Conservation (phyloP, 2,113 vertebrate species). For the Herpailurus yagouaroundi region DNA sequence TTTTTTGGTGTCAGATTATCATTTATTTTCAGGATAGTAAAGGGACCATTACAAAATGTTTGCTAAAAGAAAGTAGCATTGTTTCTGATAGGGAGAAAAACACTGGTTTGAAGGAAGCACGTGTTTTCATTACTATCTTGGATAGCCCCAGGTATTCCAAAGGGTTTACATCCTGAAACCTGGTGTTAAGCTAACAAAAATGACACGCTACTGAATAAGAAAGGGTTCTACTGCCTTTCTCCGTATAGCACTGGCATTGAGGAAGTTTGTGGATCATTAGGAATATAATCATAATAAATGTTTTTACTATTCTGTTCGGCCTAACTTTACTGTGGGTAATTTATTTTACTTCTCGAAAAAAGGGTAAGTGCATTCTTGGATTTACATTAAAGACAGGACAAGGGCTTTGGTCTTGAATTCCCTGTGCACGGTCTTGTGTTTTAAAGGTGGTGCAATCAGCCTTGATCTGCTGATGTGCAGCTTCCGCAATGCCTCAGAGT, state of each 20-base stretch:
- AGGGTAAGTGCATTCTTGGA: slow-evolving; percentile 27
- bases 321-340: background rate
- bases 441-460: slow-evolving; percentile 2
- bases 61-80: background rate
- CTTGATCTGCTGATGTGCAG: background rate
- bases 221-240: background rate
- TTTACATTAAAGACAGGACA: slow-evolving; percentile 17
- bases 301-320: slow-evolving; percentile 29
- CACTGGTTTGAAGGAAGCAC: background rate
- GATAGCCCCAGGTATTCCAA: background rate
- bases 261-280: slow-evolving; percentile 3
- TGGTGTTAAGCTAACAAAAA: slow-evolving; percentile 1
- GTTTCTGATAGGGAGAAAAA: background rate
- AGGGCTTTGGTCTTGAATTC: slow-evolving; percentile 40
- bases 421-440: background rate
- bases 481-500: slow-evolving; percentile 18
- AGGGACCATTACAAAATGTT: background rate
- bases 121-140: background rate
- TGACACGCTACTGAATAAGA: background rate
- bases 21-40: background rate
- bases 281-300: slow-evolving; percentile 21
- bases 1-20: background rate
- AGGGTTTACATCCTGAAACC: background rate
- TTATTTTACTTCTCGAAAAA: slow-evolving; percentile 59
- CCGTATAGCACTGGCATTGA: background rate